Evolutionary conservation across 2,797 vertebrate species (phyloP).

Genomic region (Parauchenoglanis punctatus): DNA sequence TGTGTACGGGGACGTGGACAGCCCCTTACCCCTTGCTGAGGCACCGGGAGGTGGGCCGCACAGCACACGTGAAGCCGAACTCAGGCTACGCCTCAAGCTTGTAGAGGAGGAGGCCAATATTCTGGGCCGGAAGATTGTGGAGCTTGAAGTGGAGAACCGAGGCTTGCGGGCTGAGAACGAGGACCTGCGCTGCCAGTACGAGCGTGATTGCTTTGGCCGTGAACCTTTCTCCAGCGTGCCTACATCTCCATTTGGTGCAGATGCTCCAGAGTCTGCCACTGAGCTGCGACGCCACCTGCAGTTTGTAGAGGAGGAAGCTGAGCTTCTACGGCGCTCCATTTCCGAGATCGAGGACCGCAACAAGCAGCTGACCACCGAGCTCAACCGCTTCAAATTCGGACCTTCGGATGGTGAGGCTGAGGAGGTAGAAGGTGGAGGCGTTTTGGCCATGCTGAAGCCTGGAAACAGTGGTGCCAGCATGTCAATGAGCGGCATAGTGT

Average conservation of each 20-base stretch:
- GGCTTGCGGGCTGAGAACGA: conserved; percentile 95
- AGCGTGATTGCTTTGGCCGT: conserved; percentile 86
- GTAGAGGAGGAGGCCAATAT: conserved; percentile 98
- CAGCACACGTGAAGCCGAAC: conserved; percentile 85
- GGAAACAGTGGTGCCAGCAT: conserved; percentile 61
- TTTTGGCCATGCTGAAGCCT: conserved; percentile 59
- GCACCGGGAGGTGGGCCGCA: conserved; percentile 85
- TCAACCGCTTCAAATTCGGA: conserved; percentile 93
- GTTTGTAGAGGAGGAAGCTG: conserved; percentile 97
- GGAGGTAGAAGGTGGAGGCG: conserved; percentile 48
- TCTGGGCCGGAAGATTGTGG: conserved; percentile 94
- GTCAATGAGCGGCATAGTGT: conserved; percentile 60
- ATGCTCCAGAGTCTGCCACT: conserved; percentile 85
- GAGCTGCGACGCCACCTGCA: conserved; percentile 96
- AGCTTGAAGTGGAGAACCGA: conserved; percentile 96
- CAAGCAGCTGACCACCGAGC: conserved; percentile 89
- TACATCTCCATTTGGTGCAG: conserved; percentile 86
- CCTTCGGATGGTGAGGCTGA: conserved; percentile 57
- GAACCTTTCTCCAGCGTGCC: conserved; percentile 91
- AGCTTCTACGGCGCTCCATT: conserved; percentile 91
- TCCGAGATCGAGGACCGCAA: conserved; percentile 98
- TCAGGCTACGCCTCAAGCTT: conserved; percentile 90
- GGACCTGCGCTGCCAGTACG: conserved; percentile 90
- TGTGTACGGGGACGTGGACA: conserved; percentile 94
- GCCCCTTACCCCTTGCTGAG: conserved; percentile 85